Evolutionary conservation across 2,113 vertebrate genomes (phyloP).

Genomic region (Acinonyx jubatus): DNA sequence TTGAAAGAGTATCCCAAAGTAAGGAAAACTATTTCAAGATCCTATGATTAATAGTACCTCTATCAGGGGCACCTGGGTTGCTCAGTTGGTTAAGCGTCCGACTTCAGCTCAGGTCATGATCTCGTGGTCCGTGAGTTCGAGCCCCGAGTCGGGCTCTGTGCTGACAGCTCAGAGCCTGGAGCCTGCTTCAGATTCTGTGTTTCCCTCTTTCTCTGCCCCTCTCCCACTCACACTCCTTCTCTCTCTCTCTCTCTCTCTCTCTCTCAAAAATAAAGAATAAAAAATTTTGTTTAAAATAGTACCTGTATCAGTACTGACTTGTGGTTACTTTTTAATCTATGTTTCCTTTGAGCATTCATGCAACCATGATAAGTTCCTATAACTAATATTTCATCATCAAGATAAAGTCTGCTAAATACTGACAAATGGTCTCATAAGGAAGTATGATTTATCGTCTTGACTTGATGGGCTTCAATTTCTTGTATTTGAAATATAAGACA

Average conservation of each 20-base stretch:
- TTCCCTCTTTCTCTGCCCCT: no score
- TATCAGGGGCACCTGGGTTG: no score
- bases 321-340: neutral
- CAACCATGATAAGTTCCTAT: neutral
- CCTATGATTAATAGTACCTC: no score
- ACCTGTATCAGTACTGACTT: neutral
- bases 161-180: no score
- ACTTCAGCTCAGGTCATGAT: no score
- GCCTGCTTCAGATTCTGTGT: no score
- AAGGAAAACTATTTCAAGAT: neutral
- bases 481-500: neutral
- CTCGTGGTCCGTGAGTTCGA: fast-evolving
- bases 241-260: no score
- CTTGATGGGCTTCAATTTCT: neutral
- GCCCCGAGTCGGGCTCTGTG: fast-evolving
- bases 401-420: neutral
- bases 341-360: neutral
- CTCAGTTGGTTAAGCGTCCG: no score
- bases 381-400: neutral
- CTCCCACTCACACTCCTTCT: no score
- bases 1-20: neutral
- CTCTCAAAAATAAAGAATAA: no score
- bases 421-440: neutral
- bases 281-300: fast-evolving
- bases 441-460: neutral